Evolutionary conservation across 2,113 vertebrate genomes (phyloP), one percentile per base, ranked within the genome.

Genomic region (Albula goreensis): DNA sequence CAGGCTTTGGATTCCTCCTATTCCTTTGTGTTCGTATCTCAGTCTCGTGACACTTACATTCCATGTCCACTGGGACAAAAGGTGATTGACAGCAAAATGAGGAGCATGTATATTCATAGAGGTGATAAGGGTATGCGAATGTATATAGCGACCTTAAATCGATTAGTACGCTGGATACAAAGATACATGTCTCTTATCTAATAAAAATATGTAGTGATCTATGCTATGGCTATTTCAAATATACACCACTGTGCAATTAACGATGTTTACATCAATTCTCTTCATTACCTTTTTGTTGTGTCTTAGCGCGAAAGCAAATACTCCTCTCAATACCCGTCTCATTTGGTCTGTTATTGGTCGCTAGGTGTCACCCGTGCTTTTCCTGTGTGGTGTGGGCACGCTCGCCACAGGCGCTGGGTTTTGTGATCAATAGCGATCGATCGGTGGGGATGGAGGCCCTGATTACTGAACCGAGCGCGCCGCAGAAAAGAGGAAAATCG

Each of bases 401-500:
- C 88, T 93, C 93, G 93, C 94, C 94, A 94, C 93, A 94, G 93
- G 94, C 93, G 93, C 93, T 94, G 93, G 94, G 93, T 95, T 95
- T 95, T 94, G 90, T 91, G 92, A 95, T 95, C 95, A 89, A 96
- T 96, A 96, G 89, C 92, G 93, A 95, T 96, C 95, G 95, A 96
- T 95, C 91, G 91, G 92, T 91, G 94, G 94, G 95, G 95, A 95
- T 95, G 93, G 95, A 93, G 94, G 94, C 93, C 93, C 95, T 95
- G 95, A 96, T 95, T 95, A 95, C 95, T 95, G 95, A 95, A 95
- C 93, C 95, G 93, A 93, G 93, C 92, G 93, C 93, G 89, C 92
- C 89, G 93, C 92, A 94, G 94, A 95, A 94, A 94, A 93, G 92
- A 90, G 90, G 91, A 91, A 94, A 95, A 96, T 96, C 95, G 91